Base-by-base conservation (phyloP, 2,113 vertebrate genomes). In the Oncorhynchus masou region DNA sequence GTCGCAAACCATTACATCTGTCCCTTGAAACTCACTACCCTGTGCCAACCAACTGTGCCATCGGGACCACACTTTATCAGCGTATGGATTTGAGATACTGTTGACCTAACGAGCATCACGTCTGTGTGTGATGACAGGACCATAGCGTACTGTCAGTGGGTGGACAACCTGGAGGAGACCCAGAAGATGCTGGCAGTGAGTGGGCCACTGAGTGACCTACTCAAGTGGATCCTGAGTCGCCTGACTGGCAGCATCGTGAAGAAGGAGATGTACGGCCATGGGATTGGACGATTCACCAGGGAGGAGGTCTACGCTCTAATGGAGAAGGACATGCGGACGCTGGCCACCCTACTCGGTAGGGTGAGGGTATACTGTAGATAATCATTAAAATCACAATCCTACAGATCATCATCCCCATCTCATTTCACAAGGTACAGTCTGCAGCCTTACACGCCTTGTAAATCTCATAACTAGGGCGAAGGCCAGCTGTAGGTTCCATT, bases 251-350 rank as follows among this genome's bases (percentile, higher is more conserved):
- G 97, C 68, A 98, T 99, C 0, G 94, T 99, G 76, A 97, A 96
- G 87, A 93, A 96, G 65, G 98, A 99, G 74, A 99, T 99, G 97
- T 98, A 98, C 0, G 96, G 98, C 20, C 98, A 99, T 0, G 98
- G 98, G 81, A 98, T 99, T 1, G 97, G 98, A 22, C 96, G 98
- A n/a, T 98, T 98, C 89, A 96, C 97, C 0, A 95, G 95, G 81
- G 97, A 99, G 22, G 95, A 98, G 86, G 96, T 99, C 80, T 98
- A 99, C 83, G 86, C 84, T 3, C 90, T 98, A 88, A 99, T 99
- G 97, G 97, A 99, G 93, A 99, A 97, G 90, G 98, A 99, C 92
- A 97, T 99, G 98, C 91, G 97, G 71, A 97, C 97, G 0, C 92
- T 99, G 54, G 96, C 98, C 12, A 94, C 95, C 39, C 92, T 99